Percentiles rank a stretch among this genome's conserved stretches.
Evolutionary conservation across 2,888 invertebrate species (phyloP).

Genomic region (Polyommatus iphigenia): DNA sequence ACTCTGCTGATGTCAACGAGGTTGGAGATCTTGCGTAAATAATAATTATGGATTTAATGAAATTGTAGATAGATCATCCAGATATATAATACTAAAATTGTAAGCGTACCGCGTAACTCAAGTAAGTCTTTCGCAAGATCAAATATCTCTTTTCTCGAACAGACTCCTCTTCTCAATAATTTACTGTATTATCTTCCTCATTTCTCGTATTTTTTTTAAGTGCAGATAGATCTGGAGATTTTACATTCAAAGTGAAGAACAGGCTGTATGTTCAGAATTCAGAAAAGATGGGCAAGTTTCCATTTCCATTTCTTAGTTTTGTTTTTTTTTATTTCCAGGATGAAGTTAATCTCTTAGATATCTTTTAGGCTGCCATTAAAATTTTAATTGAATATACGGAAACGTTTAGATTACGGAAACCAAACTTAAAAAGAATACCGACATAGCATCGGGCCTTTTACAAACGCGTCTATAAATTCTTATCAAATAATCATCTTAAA

Average conservation of each 20-base stretch:
- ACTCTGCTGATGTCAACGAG: neutral
- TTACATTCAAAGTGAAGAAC: too few species aligned
- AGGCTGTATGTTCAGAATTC: too few species aligned
- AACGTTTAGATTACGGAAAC: neutral
- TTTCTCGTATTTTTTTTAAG: too few species aligned
- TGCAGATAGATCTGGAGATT: too few species aligned
- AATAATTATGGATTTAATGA: neutral
- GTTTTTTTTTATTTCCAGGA: neutral
- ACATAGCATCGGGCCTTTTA: neutral
- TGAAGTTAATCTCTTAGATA: neutral
- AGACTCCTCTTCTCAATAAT: too few species aligned
- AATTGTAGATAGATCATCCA: too few species aligned
- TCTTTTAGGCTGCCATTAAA: neutral
- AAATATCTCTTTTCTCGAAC: too few species aligned
- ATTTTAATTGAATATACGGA: neutral
- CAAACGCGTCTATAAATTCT: neutral
- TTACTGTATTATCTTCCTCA: too few species aligned
- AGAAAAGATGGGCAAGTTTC: too few species aligned
- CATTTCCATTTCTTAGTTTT: neutral
- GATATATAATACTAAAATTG: too few species aligned
- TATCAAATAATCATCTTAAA: neutral
- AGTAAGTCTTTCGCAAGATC: too few species aligned
- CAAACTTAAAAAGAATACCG: neutral
- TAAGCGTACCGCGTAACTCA: too few species aligned
- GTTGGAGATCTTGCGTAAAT: neutral